Percentiles rank a stretch among this genome's conserved stretches.
phyloP scores from a whole-genome alignment of 1,140 invertebrate species.

The Calephelis virginiensis region DNA sequence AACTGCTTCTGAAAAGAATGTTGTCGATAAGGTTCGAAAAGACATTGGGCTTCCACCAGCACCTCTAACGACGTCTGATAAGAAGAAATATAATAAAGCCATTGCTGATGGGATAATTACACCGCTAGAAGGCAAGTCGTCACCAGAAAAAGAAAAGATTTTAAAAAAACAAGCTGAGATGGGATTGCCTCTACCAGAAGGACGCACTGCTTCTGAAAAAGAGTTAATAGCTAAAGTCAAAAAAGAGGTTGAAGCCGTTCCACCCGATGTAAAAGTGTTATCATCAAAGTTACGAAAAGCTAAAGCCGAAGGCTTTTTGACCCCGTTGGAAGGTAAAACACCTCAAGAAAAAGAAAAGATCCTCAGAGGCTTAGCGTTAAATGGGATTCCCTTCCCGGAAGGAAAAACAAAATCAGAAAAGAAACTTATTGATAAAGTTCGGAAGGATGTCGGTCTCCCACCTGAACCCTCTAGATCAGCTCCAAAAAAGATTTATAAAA shows the following conservation, averaged over 20 bases:
- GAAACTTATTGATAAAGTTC: slow-evolving; percentile 40
- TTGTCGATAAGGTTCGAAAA: slow-evolving; percentile 29
- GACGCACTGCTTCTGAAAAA: slow-evolving; percentile 43
- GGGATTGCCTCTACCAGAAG: slow-evolving; percentile 38
- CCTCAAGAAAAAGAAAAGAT: slow-evolving; percentile 42
- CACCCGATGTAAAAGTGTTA: slow-evolving; percentile 7
- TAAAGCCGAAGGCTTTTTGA: slow-evolving; percentile 34
- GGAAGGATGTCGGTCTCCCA: slow-evolving; percentile 33
- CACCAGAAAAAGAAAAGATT: slow-evolving; percentile 34
- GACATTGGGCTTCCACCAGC: slow-evolving; percentile 39
- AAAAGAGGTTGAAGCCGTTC: neutral
- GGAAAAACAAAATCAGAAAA: slow-evolving; percentile 41
- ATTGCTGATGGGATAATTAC: slow-evolving; percentile 31
- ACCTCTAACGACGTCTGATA: slow-evolving; percentile 29
- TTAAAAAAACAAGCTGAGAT: slow-evolving; percentile 32
- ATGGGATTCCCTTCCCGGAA: slow-evolving; percentile 41
- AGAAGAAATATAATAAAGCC: slow-evolving; percentile 36
- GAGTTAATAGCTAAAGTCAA: slow-evolving; percentile 35
- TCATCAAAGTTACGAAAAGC: slow-evolving; percentile 27
- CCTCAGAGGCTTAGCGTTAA: slow-evolving; percentile 34
- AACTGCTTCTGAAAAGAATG: slow-evolving; percentile 16
- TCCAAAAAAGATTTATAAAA: slow-evolving; percentile 37
- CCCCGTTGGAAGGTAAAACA: slow-evolving; percentile 37
- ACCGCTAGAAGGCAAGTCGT: slow-evolving; percentile 34
- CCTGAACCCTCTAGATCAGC: slow-evolving; percentile 25